Evolutionary conservation across 2,113 vertebrate species (phyloP), one percentile per base, ranked within the genome.

Genomic region (Pterocles burchelli): DNA sequence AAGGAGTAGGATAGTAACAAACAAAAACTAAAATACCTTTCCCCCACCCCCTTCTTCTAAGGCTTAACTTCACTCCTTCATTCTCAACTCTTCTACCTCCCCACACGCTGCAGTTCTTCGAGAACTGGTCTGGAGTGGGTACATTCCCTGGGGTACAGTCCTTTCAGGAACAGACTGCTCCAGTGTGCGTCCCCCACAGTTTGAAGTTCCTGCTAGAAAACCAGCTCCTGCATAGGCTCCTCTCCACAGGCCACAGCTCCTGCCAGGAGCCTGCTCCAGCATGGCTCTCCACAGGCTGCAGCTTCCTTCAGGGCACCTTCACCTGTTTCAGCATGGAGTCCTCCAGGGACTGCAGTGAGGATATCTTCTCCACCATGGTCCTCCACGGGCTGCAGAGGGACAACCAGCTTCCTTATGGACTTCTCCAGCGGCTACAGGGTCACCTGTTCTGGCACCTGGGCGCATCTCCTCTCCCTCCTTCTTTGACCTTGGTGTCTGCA

Each of bases 101-200:
- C 25, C 33, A 59, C 18, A 55, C 11, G 3, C 17, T 73, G 29
- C 17, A 54, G 33, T 16, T 54, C 61, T 41, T 73, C n/a, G 48
- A 41, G 9, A 61, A 48, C 3, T 78, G 15, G 4, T 13, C 10
- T 33, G 55, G 65, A 11, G 67, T 17, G 38, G 28, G 46, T 62
- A 20, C 2, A 59, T 16, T 33, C 29, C 18, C 8, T 8, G 20
- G 6, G 51, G 3, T 73, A 19, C 8, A 51, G 26, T 31, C 7
- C 22, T 81, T 20, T 88, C 34, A 74, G 48, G 15, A 85, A 22
- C 13, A 52, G 36, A 43, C 2, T 33, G 6, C 11, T 57, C 17
- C 46, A 43, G 7, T 10, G 5, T 7, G 12, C 5, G 25, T 55
- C 8, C 6, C 6, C 9, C 0, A 0, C 5, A 55, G 38, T 13